Evolutionary conservation across 2,113 vertebrate genomes (phyloP).

Genomic region (Danio rerio): DNA sequence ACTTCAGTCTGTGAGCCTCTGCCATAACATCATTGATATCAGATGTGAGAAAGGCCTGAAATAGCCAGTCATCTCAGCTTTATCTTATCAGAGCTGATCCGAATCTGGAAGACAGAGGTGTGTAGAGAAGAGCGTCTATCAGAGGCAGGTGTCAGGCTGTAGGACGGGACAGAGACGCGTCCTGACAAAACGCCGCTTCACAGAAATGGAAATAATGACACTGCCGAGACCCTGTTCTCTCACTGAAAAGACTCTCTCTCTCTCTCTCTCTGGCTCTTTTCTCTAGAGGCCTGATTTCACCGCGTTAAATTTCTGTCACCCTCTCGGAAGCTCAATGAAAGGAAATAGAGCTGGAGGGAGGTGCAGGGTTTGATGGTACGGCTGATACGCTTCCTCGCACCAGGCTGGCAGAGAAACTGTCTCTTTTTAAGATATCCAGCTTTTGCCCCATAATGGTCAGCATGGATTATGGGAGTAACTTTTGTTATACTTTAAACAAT

Average conservation of each 20-base stretch:
- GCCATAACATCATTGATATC: not conserved
- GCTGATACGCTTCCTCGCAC: slow-evolving; percentile 4
- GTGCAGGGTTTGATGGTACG: not conserved
- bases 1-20: not conserved
- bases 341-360: slow-evolving; percentile 19
- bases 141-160: slow-evolving; percentile 18
- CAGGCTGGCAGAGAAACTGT: not conserved
- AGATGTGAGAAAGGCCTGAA: not conserved
- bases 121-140: not conserved
- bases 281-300: slow-evolving; percentile 35
- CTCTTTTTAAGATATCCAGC: not conserved
- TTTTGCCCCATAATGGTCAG: no score
- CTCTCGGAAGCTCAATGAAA: slow-evolving; percentile 32
- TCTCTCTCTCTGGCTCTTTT: slow-evolving; percentile 3
- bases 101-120: not conserved
- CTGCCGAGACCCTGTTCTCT: slow-evolving; percentile 17
- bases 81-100: slow-evolving; percentile 30
- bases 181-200: not conserved
- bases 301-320: slow-evolving; percentile 28
- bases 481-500: no score
- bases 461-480: no score
- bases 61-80: not conserved
- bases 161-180: slow-evolving; percentile 5
- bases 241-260: not conserved
- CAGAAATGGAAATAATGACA: slow-evolving; percentile 36